These are phyloP conservation scores for Temnothorax rugatulus DNA, from an alignment of 2,888 invertebrate genomes.

Conservation along the genomic window DNA sequence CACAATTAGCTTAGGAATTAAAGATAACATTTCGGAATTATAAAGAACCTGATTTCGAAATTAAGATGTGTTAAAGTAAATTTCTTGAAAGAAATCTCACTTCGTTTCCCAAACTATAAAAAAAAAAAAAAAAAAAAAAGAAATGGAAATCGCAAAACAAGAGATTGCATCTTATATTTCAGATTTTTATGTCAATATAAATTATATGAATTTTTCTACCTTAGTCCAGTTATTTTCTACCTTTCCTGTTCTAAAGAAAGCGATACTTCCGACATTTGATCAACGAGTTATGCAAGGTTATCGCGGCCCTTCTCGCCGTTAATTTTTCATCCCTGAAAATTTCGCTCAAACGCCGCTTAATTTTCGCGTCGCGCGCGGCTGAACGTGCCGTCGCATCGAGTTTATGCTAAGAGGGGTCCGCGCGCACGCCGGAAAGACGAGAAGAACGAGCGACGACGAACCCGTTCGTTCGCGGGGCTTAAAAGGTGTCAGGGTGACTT, in stretches of 20 bases:
- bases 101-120: not conserved
- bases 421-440: conserved; percentile 31
- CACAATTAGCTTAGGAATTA: not conserved
- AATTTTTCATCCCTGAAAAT: conserved; percentile 69
- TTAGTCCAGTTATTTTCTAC: not conserved
- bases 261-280: conserved; percentile 1
- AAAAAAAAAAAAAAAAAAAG: not conserved
- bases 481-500: conserved; percentile 83
- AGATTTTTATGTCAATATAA: not conserved
- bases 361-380: conserved; percentile 74
- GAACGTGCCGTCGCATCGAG: conserved; percentile 76
- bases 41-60: not conserved
- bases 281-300: not conserved
- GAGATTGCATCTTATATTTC: not conserved
- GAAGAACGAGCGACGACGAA: conserved; percentile 67
- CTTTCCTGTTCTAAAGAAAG: not conserved
- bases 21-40: not conserved
- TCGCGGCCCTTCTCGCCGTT: conserved; percentile 52
- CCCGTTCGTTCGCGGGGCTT: conserved; percentile 77
- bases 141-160: not conserved
- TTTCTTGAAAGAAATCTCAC: not conserved
- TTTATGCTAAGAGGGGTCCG: conserved; percentile 71
- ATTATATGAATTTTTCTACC: not conserved
- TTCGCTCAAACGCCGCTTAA: conserved; percentile 75
- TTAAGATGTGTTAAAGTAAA: not conserved